These are phyloP conservation scores for Tigriopus japonicus DNA, from an alignment of 1,140 invertebrate species.

Conservation along the genomic window DNA sequence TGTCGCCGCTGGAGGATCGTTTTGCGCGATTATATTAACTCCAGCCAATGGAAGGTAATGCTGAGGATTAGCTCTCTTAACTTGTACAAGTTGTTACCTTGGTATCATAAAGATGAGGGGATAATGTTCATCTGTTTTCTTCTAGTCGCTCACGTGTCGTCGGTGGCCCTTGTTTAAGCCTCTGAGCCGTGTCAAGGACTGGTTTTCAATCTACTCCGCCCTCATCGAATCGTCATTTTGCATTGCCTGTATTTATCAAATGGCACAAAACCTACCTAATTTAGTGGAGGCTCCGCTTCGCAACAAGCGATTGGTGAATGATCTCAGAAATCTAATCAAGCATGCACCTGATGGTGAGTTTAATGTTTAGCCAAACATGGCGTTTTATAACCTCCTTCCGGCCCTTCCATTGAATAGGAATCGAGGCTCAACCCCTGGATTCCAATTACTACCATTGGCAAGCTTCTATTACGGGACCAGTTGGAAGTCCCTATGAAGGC, in stretches of 20 bases:
- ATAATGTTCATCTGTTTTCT: not conserved
- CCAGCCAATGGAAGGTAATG: conserved; percentile 17
- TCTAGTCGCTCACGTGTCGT: conserved; percentile 36
- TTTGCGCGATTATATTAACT: conserved; percentile 28
- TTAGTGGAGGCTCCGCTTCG: not conserved
- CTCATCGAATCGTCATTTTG: conserved; percentile 17
- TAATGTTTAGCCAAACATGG: not conserved
- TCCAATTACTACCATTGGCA: conserved; percentile 67
- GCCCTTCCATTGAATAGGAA: conserved; percentile 71
- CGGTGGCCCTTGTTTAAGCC: conserved; percentile 66
- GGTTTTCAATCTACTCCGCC: conserved; percentile 48
- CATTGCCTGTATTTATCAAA: conserved; percentile 19
- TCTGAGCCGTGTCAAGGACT: conserved; percentile 45
- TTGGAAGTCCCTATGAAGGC: conserved; percentile 76
- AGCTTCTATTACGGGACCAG: conserved; percentile 68
- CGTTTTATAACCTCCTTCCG: conserved; percentile 30
- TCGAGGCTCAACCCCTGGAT: conserved; percentile 67
- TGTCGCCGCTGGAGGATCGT: conserved; percentile 63
- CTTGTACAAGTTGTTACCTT: not conserved
- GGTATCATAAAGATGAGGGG: not conserved
- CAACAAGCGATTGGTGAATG: conserved; percentile 6
- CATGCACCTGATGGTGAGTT: conserved; percentile 4
- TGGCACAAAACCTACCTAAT: conserved; percentile 5
- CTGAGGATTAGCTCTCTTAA: not conserved
- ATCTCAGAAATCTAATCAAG: not conserved